These are phyloP conservation scores for Zophobas morio DNA, from an alignment of 1,140 invertebrate genomes.

Conservation along the genomic window DNA sequence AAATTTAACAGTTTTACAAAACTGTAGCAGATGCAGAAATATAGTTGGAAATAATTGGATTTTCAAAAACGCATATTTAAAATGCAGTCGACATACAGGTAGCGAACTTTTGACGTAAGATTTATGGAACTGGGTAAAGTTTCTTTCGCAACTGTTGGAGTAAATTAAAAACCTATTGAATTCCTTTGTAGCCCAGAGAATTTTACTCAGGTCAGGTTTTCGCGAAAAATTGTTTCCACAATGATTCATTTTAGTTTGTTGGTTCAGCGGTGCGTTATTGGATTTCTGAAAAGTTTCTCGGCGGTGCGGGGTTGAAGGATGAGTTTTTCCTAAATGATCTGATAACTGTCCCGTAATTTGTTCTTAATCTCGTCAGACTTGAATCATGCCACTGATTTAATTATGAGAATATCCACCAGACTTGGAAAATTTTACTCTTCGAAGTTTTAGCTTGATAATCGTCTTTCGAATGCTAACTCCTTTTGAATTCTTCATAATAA, in stretches of 20 bases:
- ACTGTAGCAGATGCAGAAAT: background rate
- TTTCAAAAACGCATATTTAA: constrained; percentile 43
- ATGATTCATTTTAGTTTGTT: constrained; percentile 49
- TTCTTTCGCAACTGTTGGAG: constrained; percentile 50
- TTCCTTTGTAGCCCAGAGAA: constrained; percentile 47
- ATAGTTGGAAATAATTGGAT: constrained; percentile 6
- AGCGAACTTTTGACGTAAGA: constrained; percentile 52
- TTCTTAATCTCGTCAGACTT: constrained; percentile 35
- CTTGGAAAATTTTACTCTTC: constrained; percentile 6
- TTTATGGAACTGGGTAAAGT: constrained; percentile 49
- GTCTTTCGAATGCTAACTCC: constrained; percentile 3
- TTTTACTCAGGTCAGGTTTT: constrained; percentile 49
- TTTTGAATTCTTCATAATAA: constrained; percentile 1
- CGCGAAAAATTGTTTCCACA: constrained; percentile 46
- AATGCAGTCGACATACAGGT: constrained; percentile 52
- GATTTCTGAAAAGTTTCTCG: constrained; percentile 34
- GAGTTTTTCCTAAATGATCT: constrained; percentile 34
- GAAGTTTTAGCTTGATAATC: constrained; percentile 19
- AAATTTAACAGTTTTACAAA: background rate
- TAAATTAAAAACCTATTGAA: constrained; percentile 55
- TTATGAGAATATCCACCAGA: constrained; percentile 19
- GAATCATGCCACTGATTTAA: constrained; percentile 35
- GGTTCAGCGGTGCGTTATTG: constrained; percentile 39
- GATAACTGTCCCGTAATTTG: constrained; percentile 37
- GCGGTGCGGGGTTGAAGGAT: constrained; percentile 12